Percentiles rank a stretch among this genome's conserved stretches.
phyloP scores from a whole-genome alignment of 2,113 vertebrate genomes.

The Isichthys henryi region DNA sequence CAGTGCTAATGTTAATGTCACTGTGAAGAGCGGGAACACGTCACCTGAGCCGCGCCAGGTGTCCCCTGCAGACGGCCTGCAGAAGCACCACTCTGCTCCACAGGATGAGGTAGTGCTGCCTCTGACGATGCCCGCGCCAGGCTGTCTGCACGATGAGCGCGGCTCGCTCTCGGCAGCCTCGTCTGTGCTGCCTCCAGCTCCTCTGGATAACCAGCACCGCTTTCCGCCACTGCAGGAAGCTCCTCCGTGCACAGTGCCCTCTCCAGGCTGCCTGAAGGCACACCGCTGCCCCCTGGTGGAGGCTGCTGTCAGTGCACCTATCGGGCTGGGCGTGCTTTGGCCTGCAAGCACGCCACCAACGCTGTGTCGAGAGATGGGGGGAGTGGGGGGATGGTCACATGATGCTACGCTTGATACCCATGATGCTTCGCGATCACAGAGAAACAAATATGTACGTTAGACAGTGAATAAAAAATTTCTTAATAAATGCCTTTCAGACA shows the following conservation, averaged over 20 bases:
- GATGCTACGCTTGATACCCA: background rate
- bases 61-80: slow-evolving; percentile 70
- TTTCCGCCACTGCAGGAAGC: slow-evolving; percentile 61
- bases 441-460: background rate
- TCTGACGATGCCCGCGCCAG: slow-evolving; percentile 69
- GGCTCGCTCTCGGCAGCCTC: slow-evolving; percentile 49
- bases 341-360: slow-evolving; percentile 71
- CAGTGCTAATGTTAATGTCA: background rate
- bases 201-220: slow-evolving; percentile 74
- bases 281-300: slow-evolving; percentile 61
- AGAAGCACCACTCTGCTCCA: slow-evolving; percentile 56
- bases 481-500: background rate
- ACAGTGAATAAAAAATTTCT: background rate
- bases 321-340: slow-evolving; percentile 39
- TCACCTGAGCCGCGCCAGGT: slow-evolving; percentile 73
- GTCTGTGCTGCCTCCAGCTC: slow-evolving; percentile 62
- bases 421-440: background rate
- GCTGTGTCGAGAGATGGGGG: slow-evolving; percentile 50
- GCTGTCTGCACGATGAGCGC: slow-evolving; percentile 74
- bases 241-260: slow-evolving; percentile 62
- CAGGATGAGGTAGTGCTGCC: slow-evolving; percentile 51
- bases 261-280: slow-evolving; percentile 81
- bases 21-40: background rate
- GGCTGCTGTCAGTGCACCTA: slow-evolving; percentile 35
- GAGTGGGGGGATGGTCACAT: background rate